Evolutionary conservation across 2,888 invertebrate species (phyloP).

Genomic region (Entomobrya multifasciata): DNA sequence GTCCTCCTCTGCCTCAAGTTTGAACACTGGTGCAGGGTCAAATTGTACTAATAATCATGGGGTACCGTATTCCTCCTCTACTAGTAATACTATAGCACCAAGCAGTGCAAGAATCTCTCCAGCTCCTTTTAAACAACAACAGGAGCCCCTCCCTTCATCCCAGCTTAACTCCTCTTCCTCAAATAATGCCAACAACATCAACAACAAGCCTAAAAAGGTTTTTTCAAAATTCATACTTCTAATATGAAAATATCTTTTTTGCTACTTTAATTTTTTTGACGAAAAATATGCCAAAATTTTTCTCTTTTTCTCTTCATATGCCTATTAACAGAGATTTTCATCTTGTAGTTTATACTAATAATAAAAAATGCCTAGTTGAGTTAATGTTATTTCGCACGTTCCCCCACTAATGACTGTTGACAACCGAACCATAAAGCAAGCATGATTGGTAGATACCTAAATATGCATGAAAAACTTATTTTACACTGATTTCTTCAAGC

Average conservation of each 20-base stretch:
- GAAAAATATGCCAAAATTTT: too few relatives aligned
- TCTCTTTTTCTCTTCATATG: too few relatives aligned
- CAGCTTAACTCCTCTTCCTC: constrained; percentile 74
- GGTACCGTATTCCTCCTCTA: constrained; percentile 50
- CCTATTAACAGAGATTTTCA: too few relatives aligned
- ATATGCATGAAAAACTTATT: too few relatives aligned
- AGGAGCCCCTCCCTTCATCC: constrained; percentile 74
- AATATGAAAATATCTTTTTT: constrained; percentile 24
- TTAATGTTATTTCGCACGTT: too few relatives aligned
- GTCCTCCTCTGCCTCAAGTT: constrained; percentile 76
- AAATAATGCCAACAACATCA: constrained; percentile 74
- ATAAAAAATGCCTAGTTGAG: too few relatives aligned
- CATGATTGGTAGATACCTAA: too few relatives aligned
- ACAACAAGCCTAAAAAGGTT: constrained; percentile 78
- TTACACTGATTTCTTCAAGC: too few relatives aligned
- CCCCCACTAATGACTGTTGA: too few relatives aligned
- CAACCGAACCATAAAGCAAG: too few relatives aligned
- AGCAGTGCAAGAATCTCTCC: constrained; percentile 72
- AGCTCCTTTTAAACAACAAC: constrained; percentile 73
- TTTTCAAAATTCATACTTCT: constrained; percentile 51
- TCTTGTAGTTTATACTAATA: too few relatives aligned
- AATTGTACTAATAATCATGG: constrained; percentile 70
- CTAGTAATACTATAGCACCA: constrained; percentile 71
- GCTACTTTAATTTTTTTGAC: constrained; percentile 22
- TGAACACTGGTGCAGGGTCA: constrained; percentile 70